phyloP scores from a whole-genome alignment of 2,797 vertebrate species.

The Danio jaintianensis region DNA sequence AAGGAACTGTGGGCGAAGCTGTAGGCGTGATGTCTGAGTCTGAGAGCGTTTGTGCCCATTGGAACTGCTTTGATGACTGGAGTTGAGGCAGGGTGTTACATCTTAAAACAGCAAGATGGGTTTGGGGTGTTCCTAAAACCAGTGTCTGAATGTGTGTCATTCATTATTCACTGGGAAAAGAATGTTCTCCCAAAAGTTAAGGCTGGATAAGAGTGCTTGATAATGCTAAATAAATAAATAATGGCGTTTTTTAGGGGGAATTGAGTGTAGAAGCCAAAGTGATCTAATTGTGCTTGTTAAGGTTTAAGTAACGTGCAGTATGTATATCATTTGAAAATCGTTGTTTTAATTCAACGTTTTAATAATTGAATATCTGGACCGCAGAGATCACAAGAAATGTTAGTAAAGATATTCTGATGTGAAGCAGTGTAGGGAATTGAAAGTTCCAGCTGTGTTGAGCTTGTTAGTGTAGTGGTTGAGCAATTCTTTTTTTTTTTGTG shows the following conservation, averaged over 20 bases:
- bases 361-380: conserved; percentile 11
- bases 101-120: conserved; percentile 24
- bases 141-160: conserved; percentile 33
- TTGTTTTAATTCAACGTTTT: neutral
- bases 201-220: conserved; percentile 12
- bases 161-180: conserved; percentile 26
- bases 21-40: conserved; percentile 11
- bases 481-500: neutral
- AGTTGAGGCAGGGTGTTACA: conserved; percentile 8
- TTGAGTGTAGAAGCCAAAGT: neutral
- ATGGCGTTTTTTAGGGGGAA: neutral
- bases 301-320: neutral
- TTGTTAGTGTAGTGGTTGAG: neutral
- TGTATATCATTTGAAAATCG: neutral
- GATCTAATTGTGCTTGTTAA: neutral
- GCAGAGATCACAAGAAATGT: conserved; percentile 11
- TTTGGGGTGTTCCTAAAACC: conserved; percentile 39
- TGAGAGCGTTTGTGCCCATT: conserved; percentile 8
- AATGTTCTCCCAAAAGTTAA: conserved; percentile 13
- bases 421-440: neutral
- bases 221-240: conserved; percentile 31
- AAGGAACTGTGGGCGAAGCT: neutral
- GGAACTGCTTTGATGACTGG: conserved; percentile 21
- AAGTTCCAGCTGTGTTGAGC: neutral
- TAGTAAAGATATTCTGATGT: neutral